Base-by-base conservation (phyloP, 2,888 invertebrate species). In the Heteropelma amictum region DNA sequence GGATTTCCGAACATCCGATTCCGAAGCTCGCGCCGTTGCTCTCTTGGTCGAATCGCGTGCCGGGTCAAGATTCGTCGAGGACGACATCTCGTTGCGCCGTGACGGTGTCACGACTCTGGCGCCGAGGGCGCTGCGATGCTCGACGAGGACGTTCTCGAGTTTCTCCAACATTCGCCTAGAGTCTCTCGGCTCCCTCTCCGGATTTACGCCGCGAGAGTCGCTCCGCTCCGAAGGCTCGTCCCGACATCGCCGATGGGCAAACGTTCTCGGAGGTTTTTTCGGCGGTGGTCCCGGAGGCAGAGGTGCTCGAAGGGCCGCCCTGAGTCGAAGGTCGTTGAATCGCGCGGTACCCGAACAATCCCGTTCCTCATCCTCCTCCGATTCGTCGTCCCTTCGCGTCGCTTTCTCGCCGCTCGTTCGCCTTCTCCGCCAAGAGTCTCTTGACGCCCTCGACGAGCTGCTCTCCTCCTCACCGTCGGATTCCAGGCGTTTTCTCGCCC, bases 231-330 rank as follows among this genome's bases (percentile, higher is more conserved):
- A n/a, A n/a, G n/a, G 30, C 33, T 53, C 53, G 4, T 33, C 53
- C 3, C 53, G 33, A 8, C 58, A 28, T 4, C 65, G 78, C 45
- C 83, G 82, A 79, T 91, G 90, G 35, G 90, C 89, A 81, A 94
- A 93, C 0, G 92, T 92, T 76, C 95, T 88, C 0, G 95, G 95
- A 1, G 95, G 95, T 85, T 95, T 95, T 81, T 93, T 93, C 0
- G 95, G 95, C 0, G 95, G 94, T 3, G 94, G 94, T 0, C 94
- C 94, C 2, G 88, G 76, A 0, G 95, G 95, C 53, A 95, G 83
- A 0, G 94, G 94, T 78, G 93, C 92, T 83, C 92, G 93, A 47
- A 94, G 87, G 14, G 93, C 93, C 76, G 92, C 92, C 83, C 93
- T 93, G 33, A 94, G 87, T 0, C 21, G 6, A 2, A 93, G 93